Conservation (phyloP, 2,797 vertebrate genomes). For the Neosalanx taihuensis region DNA sequence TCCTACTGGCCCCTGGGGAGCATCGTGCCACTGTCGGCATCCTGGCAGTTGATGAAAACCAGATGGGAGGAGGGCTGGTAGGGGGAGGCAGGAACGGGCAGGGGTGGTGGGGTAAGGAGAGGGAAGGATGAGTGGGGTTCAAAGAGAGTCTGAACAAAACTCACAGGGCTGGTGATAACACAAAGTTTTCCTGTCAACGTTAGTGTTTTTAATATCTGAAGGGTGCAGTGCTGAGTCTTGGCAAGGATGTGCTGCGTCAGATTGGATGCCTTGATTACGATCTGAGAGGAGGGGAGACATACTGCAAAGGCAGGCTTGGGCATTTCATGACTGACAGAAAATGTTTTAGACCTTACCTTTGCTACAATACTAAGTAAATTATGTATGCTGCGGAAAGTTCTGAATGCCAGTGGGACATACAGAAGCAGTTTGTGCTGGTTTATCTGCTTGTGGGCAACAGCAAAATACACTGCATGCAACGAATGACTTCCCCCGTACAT, state of each 20-base stretch:
- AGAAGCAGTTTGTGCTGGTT: conserved; percentile 43
- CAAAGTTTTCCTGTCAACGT: conserved; percentile 46
- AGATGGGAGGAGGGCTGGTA: not conserved
- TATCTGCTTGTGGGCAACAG: conserved; percentile 43
- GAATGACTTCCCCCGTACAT: conserved; percentile 46
- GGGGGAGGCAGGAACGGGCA: not conserved
- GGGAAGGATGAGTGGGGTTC: not conserved
- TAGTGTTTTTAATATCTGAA: conserved; percentile 19
- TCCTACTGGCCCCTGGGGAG: conserved; percentile 46
- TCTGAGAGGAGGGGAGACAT: conserved; percentile 40
- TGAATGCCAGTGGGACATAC: conserved; percentile 38
- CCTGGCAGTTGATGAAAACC: not conserved
- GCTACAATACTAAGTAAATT: conserved; percentile 40
- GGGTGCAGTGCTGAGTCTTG: not conserved
- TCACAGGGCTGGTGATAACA: conserved; percentile 27
- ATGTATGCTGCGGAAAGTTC: conserved; percentile 46
- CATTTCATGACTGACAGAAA: conserved; percentile 8
- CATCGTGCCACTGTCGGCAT: not conserved
- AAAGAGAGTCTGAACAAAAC: not conserved
- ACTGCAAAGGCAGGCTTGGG: conserved; percentile 16
- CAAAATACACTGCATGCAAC: conserved; percentile 41
- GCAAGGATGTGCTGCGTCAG: conserved; percentile 12
- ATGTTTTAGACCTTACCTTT: conserved; percentile 20
- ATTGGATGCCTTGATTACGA: conserved; percentile 53
- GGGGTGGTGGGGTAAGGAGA: not conserved